A percentile compares a stretch with the other conserved stretches of the same genome.
Conservation (phyloP, 2,113 vertebrate species). For the Psittacus erithacus region DNA sequence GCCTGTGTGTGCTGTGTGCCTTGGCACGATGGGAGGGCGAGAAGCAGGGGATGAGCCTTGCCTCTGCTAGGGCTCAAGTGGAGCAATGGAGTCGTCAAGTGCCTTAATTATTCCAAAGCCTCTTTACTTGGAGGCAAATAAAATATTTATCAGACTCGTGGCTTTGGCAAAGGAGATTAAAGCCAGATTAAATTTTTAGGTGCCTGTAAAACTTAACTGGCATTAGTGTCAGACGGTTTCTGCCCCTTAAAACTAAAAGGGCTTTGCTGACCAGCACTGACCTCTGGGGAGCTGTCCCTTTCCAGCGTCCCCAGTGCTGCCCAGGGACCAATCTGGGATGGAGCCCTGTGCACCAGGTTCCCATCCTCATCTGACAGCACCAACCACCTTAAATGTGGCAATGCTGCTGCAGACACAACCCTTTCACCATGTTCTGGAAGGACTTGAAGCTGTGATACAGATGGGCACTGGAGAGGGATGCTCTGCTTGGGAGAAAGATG, state of each 20-base stretch:
- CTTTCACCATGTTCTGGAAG: rapidly evolving
- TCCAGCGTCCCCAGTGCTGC: not conserved
- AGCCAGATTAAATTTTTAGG: slow-evolving; percentile 67
- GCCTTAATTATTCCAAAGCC: slow-evolving; percentile 29
- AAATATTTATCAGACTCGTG: slow-evolving; percentile 74
- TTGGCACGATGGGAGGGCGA: rapidly evolving
- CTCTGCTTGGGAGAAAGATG: not conserved
- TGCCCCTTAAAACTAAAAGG: slow-evolving; percentile 37
- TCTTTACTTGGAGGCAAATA: slow-evolving; percentile 55
- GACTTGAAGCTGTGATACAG: not conserved
- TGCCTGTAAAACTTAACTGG: slow-evolving; percentile 72
- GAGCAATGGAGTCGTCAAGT: not conserved
- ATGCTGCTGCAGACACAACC: not conserved
- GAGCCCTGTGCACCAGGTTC: not conserved
- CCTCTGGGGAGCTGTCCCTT: not conserved
- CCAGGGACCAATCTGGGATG: not conserved
- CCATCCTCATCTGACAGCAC: not conserved
- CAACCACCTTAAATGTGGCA: not conserved
- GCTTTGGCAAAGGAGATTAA: slow-evolving; percentile 67
- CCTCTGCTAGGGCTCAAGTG: not conserved
- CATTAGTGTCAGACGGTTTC: slow-evolving; percentile 43
- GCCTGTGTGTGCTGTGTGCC: not conserved
- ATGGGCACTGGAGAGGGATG: not conserved
- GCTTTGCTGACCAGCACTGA: slow-evolving; percentile 22
- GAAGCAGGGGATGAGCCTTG: not conserved